Evolutionary conservation across 2,888 invertebrate species (phyloP).

Genomic region (Phrixothrix hirtus): DNA sequence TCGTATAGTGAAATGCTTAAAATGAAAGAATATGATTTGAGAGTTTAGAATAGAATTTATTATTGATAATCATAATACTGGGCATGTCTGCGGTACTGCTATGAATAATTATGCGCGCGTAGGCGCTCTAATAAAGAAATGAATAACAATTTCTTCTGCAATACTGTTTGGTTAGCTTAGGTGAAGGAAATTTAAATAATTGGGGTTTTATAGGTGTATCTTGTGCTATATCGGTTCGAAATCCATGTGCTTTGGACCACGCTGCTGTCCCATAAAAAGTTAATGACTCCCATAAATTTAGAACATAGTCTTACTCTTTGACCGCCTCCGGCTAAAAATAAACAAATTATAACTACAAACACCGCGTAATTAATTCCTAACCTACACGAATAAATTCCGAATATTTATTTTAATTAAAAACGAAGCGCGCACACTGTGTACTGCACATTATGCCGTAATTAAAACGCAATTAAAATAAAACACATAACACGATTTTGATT

Average conservation of each 20-base stretch:
- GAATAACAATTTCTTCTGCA: constrained; percentile 4
- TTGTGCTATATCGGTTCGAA: constrained; percentile 21
- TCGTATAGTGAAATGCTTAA: too few species aligned
- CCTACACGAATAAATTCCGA: constrained; percentile 25
- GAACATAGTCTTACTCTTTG: constrained; percentile 26
- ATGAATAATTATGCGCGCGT: constrained; percentile 5
- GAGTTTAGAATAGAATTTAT: neutral
- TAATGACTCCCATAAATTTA: constrained; percentile 32
- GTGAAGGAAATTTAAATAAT: constrained; percentile 11
- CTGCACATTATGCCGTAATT: constrained; percentile 23
- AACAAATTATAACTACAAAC: constrained; percentile 30
- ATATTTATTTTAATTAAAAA: constrained; percentile 30
- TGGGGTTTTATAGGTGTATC: constrained; percentile 19
- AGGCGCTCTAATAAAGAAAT: constrained; percentile 11
- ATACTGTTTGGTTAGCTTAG: neutral
- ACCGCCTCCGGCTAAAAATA: constrained; percentile 31
- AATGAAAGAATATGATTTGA: too few species aligned
- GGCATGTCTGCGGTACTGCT: neutral
- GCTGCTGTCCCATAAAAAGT: constrained; percentile 31
- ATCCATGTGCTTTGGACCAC: constrained; percentile 13
- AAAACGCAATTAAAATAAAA: constrained; percentile 26
- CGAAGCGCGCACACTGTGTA: constrained; percentile 14
- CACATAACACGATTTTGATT: constrained; percentile 18
- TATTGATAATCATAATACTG: constrained; percentile 1
- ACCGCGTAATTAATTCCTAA: constrained; percentile 27